phyloP scores from a whole-genome alignment of 2,797 vertebrate genomes.

The Stomatorhinus walkeri region DNA sequence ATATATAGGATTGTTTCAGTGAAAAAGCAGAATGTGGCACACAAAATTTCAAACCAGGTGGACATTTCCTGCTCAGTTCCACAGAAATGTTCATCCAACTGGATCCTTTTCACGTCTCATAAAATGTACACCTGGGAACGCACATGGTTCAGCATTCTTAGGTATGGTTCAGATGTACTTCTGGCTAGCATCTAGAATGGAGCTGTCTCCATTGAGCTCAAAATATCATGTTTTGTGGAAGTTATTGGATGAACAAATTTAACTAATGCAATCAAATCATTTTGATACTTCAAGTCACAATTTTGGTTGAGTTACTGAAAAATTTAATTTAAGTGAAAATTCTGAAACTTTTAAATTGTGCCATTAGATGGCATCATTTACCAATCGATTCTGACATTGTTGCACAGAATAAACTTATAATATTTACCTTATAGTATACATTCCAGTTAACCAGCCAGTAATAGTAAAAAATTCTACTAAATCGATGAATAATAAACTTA shows the following conservation, averaged over 20 bases:
- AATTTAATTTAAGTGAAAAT: not conserved
- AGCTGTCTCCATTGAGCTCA: not conserved
- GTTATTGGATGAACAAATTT: not conserved
- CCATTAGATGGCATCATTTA: constrained; percentile 11
- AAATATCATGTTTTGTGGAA: not conserved
- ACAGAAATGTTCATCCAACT: not conserved
- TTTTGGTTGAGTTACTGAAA: not conserved
- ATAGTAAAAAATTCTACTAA: not conserved
- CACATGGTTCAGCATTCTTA: not conserved
- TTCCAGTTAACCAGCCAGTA: not conserved
- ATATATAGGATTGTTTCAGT: not conserved
- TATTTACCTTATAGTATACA: not conserved
- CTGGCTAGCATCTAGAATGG: not conserved
- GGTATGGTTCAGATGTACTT: not conserved
- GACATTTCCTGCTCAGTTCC: not conserved
- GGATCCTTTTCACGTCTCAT: not conserved
- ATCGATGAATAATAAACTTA: not conserved
- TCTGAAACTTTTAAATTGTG: not conserved
- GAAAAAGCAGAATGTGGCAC: not conserved
- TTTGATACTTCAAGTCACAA: not conserved
- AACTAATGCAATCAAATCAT: not conserved
- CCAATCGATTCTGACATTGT: not conserved
- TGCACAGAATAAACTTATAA: not conserved
- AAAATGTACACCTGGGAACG: not conserved
- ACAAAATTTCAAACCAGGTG: not conserved